Evolutionary conservation across 2,113 vertebrate genomes (phyloP), one percentile per base, ranked within the genome.

Genomic region (Oplegnathus fasciatus): DNA sequence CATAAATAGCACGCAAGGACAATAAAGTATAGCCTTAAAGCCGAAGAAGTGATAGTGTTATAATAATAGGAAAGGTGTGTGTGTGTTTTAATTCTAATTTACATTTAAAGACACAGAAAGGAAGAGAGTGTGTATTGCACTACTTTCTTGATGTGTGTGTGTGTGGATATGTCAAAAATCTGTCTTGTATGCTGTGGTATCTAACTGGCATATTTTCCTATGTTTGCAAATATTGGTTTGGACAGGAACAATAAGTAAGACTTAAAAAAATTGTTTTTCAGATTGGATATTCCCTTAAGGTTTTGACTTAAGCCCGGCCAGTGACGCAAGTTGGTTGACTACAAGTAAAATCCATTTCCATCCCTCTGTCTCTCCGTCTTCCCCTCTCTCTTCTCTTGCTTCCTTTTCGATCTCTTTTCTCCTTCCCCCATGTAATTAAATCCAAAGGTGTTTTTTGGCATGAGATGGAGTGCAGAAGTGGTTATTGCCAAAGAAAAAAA

Each of bases 291-390:
- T 84, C 58, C 55, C 71, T 71, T 24, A 64, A 34, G 54, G 57
- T 42, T 76, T 62, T 78, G 4, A 78, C 44, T 80, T 46, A 60
- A 75, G 4, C 60, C 58, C 1, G 6, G 75, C 32, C 32, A 55
- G 5, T 68, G 81, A 66, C 14, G 11, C 46, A 74, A 65, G 32
- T 83, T 68, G 44, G 70, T 82, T 60, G n/a, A 72, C 74, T 61
- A 72, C 62, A 69, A 73, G 48, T 75, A 78, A 84, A 89, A 86
- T 80, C 83, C 66, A 82, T 86, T 75, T 84, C 40, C 71, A 55
- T 71, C 22, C 28, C 20, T 80, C n/a, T 4, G 4, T 73, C 71
- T 75, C 62, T 30, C 57, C 18, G 17, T 57, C 57, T 50, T 32
- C 48, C 64, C 1, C 6, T 37, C 37, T 54, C 42, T 34, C 34